Conservation (phyloP, 2,888 invertebrate species). For the Lissonota sp. region DNA sequence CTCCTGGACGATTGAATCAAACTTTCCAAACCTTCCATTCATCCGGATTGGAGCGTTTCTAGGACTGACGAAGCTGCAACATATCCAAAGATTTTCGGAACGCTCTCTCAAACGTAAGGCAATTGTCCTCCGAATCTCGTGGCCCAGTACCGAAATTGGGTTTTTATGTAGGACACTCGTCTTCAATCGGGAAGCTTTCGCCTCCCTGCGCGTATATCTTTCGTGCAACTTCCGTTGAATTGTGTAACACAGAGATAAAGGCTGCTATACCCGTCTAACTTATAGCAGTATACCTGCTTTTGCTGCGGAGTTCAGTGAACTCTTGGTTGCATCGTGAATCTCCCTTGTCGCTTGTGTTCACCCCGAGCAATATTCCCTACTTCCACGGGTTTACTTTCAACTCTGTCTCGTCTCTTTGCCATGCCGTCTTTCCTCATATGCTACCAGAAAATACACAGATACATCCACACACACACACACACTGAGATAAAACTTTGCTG, state of each 20-base stretch:
- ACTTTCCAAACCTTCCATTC: too few species aligned
- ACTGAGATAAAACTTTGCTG: slow-evolving; percentile 5
- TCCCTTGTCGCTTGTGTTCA: slow-evolving; percentile 30
- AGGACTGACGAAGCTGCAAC: too few species aligned
- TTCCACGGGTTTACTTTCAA: slow-evolving; percentile 34
- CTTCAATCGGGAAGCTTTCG: not conserved
- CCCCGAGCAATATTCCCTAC: slow-evolving; percentile 48
- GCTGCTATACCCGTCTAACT: not conserved
- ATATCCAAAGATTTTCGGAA: not conserved
- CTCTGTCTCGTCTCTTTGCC: slow-evolving; percentile 8
- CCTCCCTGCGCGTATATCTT: not conserved
- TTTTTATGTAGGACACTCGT: slow-evolving; percentile 8
- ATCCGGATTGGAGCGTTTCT: too few species aligned
- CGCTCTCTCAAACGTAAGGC: not conserved
- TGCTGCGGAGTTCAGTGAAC: slow-evolving; percentile 31
- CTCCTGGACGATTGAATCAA: too few species aligned
- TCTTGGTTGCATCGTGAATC: slow-evolving; percentile 27
- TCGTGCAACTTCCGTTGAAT: not conserved
- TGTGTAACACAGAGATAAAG: not conserved
- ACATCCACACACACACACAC: not conserved
- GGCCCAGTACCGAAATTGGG: slow-evolving; percentile 1
- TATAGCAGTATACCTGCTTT: too few species aligned
- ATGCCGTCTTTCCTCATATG: slow-evolving; percentile 3
- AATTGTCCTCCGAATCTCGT: slow-evolving; percentile 11
- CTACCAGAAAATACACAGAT: slow-evolving; percentile 11